Base-by-base conservation (phyloP, 2,797 vertebrate species). In the Platalea minor region DNA sequence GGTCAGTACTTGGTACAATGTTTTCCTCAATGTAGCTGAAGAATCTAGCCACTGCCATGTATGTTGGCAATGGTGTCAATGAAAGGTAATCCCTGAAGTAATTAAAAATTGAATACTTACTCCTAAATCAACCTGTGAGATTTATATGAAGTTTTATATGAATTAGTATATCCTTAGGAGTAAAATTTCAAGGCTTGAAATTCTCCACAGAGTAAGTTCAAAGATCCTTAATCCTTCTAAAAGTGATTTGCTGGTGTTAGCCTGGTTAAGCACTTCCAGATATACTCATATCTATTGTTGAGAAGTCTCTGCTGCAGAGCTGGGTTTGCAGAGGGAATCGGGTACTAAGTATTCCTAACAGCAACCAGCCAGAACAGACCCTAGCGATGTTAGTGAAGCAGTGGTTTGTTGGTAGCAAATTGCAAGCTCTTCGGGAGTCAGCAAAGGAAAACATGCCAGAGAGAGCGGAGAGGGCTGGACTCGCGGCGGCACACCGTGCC, bases 401-500 rank as follows among this genome's bases (percentile, higher is more conserved):
- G 81, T 2, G 1, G 25, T 9, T 46, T 73, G n/a, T 35, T 16
- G 61, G 18, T 29, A 21, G 31, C 45, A 4, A 28, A 21, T 7
- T 6, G 23, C 21, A 10, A n/a, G 17, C 13, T 23, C 46, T 19
- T 28, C 1, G 11, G 9, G 60, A 14, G 43, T 17, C 41, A 8
- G 48, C 28, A 18, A 23, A 68, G 50, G 33, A 29, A 3, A 46
- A 14, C 28, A 4, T 9, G 18, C 15, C 2, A 0, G 26, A 0
- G 45, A 7, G 45, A 25, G 20, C 4, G 2, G 43, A 43, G 28
- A 51, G 24, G 31, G 23, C 26, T 21, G 61, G 46, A 5, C 29
- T 11, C 0, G 5, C 1, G 11, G 43, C 0, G 14, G 43, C 64
- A 37, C 7, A 0, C 7, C 1, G 23, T 20, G 45, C 57, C 2